phyloP scores from a whole-genome alignment of 2,113 vertebrate genomes.

The Tor tambroides region DNA sequence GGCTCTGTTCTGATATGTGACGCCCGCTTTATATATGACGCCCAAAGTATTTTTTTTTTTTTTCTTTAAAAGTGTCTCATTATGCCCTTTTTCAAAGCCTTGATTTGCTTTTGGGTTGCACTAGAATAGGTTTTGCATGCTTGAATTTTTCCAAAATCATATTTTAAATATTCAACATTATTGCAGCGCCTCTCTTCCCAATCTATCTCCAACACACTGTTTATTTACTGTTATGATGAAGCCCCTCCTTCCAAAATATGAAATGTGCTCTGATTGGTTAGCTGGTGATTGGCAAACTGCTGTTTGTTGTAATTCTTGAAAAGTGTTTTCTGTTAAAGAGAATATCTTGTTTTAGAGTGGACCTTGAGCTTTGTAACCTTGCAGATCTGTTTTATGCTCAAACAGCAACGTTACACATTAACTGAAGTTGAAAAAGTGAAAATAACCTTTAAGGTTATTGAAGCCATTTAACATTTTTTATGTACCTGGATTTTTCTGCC shows the following conservation, averaged over 20 bases:
- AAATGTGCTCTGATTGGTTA: no score
- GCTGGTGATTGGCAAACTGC: no score
- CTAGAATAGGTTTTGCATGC: no score
- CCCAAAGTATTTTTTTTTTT: background rate
- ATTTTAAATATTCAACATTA: background rate
- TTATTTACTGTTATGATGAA: no score
- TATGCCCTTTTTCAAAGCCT: no score
- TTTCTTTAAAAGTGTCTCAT: no score
- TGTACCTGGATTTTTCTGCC: background rate
- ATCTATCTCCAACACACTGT: no score
- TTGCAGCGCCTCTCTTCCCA: background rate
- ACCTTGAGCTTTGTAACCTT: background rate
- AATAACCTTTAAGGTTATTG: background rate
- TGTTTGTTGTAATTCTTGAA: background rate
- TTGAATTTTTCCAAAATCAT: background rate
- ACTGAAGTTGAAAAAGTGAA: background rate
- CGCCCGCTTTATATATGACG: background rate
- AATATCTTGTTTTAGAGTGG: background rate
- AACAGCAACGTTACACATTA: background rate
- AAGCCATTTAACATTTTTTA: background rate
- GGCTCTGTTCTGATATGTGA: background rate
- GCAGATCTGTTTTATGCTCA: background rate
- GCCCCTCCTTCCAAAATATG: no score
- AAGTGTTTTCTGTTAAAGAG: background rate
- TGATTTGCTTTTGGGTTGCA: no score